These are phyloP conservation scores for Leptinotarsa juncta DNA, from an alignment of 2,888 invertebrate genomes.

Conservation along the genomic window DNA sequence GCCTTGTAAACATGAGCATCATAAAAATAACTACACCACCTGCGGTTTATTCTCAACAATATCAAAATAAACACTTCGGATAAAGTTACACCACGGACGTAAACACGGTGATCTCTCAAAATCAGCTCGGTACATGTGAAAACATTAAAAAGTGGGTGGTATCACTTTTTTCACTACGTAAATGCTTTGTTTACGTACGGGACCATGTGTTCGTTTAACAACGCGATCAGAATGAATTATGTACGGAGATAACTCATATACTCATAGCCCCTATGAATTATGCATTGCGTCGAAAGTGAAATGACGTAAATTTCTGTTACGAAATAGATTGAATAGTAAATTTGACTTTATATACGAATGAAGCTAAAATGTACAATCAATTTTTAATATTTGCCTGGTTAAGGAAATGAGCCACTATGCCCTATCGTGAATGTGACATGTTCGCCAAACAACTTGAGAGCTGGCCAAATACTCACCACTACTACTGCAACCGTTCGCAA, in stretches of 20 bases:
- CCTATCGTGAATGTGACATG: too few relatives aligned
- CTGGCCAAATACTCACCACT: too few relatives aligned
- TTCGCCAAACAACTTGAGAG: too few relatives aligned
- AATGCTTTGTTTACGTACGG: slow-evolving; percentile 13
- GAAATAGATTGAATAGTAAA: neutral
- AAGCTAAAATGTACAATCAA: too few relatives aligned
- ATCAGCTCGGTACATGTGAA: slow-evolving; percentile 16
- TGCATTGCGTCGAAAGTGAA: neutral
- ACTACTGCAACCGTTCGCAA: too few relatives aligned
- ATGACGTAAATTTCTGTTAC: neutral
- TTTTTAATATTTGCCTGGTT: too few relatives aligned
- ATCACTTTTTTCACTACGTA: slow-evolving; percentile 7
- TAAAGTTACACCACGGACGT: neutral
- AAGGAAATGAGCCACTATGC: too few relatives aligned
- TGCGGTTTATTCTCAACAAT: neutral
- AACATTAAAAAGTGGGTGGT: slow-evolving; percentile 18
- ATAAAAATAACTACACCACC: neutral
- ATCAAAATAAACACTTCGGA: slow-evolving; percentile 10
- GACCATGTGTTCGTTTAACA: slow-evolving; percentile 22
- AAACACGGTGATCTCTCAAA: slow-evolving; percentile 7
- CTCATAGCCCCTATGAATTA: neutral
- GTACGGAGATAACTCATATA: slow-evolving; percentile 8
- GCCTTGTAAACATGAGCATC: neutral
- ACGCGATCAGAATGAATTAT: slow-evolving; percentile 24
- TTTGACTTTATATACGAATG: too few relatives aligned